Evolutionary conservation across 2,888 invertebrate genomes (phyloP), one percentile per base, ranked within the genome.

Genomic region (Rhorus exstirpatorius): DNA sequence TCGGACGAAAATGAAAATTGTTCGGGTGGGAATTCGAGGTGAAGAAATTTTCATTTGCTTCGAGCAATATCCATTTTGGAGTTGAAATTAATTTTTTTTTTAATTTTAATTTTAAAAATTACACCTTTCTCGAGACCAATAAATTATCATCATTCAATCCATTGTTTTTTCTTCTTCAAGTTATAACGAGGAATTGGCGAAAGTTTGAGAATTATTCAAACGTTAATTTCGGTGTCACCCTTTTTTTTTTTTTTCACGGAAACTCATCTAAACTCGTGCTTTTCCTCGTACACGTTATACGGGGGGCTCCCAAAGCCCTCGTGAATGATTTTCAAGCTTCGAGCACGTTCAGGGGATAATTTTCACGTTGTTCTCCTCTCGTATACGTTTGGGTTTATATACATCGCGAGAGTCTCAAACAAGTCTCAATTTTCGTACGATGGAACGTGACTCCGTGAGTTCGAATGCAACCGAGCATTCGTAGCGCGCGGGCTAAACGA

Each of bases 391-490:
- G 49, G 38, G 76, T 53, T 68, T 70, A 61, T 76, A 77, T 51
- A 74, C 70, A 76, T 67, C 75, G 72, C 61, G 24, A 35, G 79
- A 81, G 78, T 85, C 82, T 84, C 82, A 86, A 76, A 83, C 85
- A 84, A 84, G 84, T 83, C 82, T 86, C 84, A 83, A 86, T 86
- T 86, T 84, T 84, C 84, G 81, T 84, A 79, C 83, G 80, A 74
- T 82, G 80, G 81, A 83, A 86, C 85, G 85, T 86, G 85, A 86
- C 85, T 86, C 71, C 78, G 82, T 70, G 70, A 70, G 70, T 65
- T 79, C 65, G 70, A 75, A 71, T 44, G 58, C 65, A 67, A 41
- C 65, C 68, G 49, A 61, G 80, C 26, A 26, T 41, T 8, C 24
- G 35, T n/a, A n/a, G n/a, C n/a, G 26, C 60, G 35, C 12, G 51